Evolutionary conservation across 2,888 invertebrate species (phyloP), one percentile per base, ranked within the genome.

Genomic region (Liodrosophila aerea): DNA sequence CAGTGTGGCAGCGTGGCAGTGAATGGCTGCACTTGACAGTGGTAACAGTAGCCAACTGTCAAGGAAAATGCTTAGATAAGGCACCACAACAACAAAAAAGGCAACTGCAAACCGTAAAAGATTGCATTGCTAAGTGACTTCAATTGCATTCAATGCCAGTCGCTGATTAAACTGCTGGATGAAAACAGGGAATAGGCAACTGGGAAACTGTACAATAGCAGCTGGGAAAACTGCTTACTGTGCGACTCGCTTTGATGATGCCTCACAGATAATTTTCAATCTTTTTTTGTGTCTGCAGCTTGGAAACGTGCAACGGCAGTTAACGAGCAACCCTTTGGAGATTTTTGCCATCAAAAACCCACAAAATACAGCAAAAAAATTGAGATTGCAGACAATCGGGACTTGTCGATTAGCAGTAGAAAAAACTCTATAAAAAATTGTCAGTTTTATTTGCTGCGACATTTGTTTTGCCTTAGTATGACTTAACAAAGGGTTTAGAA

Each of bases 21-120:
- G 81, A 85, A 84, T 84, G 82, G 30, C 64, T 58, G 68, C 78
- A 81, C 81, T 86, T 78, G 86, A 86, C 81, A 82, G 73, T 66
- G 66, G 46, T 69, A 49, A 15, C 73, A 58, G 70, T 73, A 73
- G 68, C 59, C 58, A 73, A 69, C 71, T 69, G 71, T 53, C 74
- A 60, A 70, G 58, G 74, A 43, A 51, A 71, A 57, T 74, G 60
- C 63, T 30, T 13, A 50, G 69, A 73, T 73, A 69, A 67, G 53
- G 34, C 30, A 39, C 11, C 40, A 8, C 22, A 22, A 16, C n/a
- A 34, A 34, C 44, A 45, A 30, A 51, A 15, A 45, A 46, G 40
- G 36, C 22, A 51, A 37, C 12, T 52, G 54, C 51, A 78, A 76
- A 76, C 76, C 76, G 84, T 73, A 74, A 85, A 85, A 83, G 81